Percentiles rank a stretch among this genome's conserved stretches.
Conservation (phyloP, 2,888 invertebrate species). For the Cheilosia soror region DNA sequence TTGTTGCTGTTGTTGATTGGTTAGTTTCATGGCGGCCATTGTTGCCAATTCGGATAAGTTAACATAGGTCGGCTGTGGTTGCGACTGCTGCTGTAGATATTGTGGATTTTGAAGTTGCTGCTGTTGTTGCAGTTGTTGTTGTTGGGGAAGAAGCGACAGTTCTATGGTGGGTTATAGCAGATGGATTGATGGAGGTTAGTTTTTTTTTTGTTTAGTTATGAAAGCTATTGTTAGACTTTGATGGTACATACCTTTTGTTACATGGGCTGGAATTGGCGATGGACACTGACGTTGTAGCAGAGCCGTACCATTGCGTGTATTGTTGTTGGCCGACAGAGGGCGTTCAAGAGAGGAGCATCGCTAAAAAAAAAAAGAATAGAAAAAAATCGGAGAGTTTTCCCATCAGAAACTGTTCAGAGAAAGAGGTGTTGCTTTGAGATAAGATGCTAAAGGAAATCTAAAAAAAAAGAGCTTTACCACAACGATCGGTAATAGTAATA, state of each 20-base stretch:
- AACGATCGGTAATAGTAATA: conserved; percentile 2
- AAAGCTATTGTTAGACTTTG: neutral
- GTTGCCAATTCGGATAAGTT: conserved; percentile 95
- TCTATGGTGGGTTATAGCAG: conserved; percentile 66
- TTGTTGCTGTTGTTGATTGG: conserved; percentile 83
- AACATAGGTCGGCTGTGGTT: conserved; percentile 91
- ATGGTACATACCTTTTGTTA: conserved; percentile 87
- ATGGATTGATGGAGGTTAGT: conserved; percentile 64
- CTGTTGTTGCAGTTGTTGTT: conserved; percentile 78
- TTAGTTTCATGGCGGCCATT: conserved; percentile 91
- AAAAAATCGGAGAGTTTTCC: neutral
- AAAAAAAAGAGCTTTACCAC: neutral
- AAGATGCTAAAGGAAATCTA: conserved; percentile 31
- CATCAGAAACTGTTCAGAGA: neutral
- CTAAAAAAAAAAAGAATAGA: conserved; percentile 79
- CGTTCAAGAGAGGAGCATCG: conserved; percentile 94
- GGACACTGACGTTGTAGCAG: conserved; percentile 86
- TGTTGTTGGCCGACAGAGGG: conserved; percentile 86
- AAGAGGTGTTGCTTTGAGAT: neutral
- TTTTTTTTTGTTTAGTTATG: conserved; percentile 28
- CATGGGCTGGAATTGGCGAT: conserved; percentile 89
- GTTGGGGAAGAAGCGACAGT: conserved; percentile 77
- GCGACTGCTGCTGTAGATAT: conserved; percentile 75
- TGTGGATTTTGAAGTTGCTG: conserved; percentile 71
- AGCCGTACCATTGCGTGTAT: conserved; percentile 81